phyloP scores from a whole-genome alignment of 2,888 invertebrate species.

The Folsomia manolachei region DNA sequence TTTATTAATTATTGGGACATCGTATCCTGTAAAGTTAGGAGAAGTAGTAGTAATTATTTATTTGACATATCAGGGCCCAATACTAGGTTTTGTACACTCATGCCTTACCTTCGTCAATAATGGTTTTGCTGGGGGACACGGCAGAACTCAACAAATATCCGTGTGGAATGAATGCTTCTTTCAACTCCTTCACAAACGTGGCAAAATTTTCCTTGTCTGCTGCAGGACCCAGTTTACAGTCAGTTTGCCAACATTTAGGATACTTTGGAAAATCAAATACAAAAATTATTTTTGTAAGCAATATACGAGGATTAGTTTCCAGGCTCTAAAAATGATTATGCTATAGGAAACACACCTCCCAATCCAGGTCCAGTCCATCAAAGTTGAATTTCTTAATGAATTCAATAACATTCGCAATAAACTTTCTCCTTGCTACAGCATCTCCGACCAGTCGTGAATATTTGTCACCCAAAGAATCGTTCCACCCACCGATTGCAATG shows the following conservation, averaged over 20 bases:
- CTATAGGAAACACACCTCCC: conserved; percentile 72
- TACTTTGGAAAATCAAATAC: conserved; percentile 53
- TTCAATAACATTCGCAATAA: conserved; percentile 70
- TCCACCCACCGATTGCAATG: conserved; percentile 92
- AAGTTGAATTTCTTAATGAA: conserved; percentile 78
- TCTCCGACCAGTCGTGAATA: conserved; percentile 78
- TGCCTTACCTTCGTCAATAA: conserved; percentile 81
- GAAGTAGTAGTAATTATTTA: not conserved
- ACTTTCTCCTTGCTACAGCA: conserved; percentile 67
- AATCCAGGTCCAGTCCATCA: conserved; percentile 87
- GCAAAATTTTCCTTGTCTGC: conserved; percentile 78
- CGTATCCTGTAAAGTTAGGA: conserved; percentile 49
- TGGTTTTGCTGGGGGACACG: conserved; percentile 78
- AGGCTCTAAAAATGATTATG: too few species aligned
- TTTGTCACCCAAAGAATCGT: conserved; percentile 86
- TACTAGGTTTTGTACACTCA: conserved; percentile 60
- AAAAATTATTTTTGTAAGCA: too few species aligned
- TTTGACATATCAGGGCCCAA: not conserved
- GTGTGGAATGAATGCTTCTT: conserved; percentile 75
- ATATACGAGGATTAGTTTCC: too few species aligned
- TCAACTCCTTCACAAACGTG: conserved; percentile 70
- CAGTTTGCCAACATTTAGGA: conserved; percentile 64
- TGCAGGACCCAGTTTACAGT: conserved; percentile 74
- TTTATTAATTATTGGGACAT: conserved; percentile 51
- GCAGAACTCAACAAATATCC: conserved; percentile 70